A percentile compares a stretch with the other conserved stretches of the same genome.
These are phyloP conservation scores for Incurvaria masculella DNA, from an alignment of 2,888 invertebrate genomes.

Conservation along the genomic window DNA sequence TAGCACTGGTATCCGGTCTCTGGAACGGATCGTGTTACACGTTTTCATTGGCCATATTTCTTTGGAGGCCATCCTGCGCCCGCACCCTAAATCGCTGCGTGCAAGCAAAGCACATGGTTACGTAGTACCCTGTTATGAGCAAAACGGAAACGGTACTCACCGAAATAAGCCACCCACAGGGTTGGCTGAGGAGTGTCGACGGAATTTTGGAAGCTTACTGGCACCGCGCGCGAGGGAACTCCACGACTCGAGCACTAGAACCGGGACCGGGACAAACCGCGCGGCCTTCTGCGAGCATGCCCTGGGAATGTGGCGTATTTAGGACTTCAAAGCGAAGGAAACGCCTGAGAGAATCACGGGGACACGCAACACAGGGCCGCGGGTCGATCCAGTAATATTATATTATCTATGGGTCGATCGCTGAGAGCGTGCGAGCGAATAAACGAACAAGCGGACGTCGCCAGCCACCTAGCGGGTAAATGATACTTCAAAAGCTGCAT, in stretches of 20 bases:
- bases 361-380: not conserved
- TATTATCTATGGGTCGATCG: too few relatives aligned
- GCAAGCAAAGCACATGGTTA: too few relatives aligned
- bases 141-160: slow-evolving; percentile 41
- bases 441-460: too few relatives aligned
- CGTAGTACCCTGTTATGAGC: too few relatives aligned
- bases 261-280: slow-evolving; percentile 26
- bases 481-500: too few relatives aligned
- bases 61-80: too few relatives aligned
- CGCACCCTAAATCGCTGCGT: too few relatives aligned
- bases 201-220: slow-evolving; percentile 76
- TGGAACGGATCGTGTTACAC: too few relatives aligned
- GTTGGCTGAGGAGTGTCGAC: slow-evolving; percentile 74
- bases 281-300: not conserved
- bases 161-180: slow-evolving; percentile 77
- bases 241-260: slow-evolving; percentile 42
- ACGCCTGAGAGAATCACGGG: not conserved
- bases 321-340: not conserved
- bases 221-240: slow-evolving; percentile 56
- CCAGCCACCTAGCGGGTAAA: too few relatives aligned
- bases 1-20: too few relatives aligned
- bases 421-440: not conserved
- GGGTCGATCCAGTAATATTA: too few relatives aligned
- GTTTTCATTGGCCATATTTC: too few relatives aligned
- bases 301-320: not conserved